Conservation (phyloP, 2,888 invertebrate genomes). For the Actias luna region DNA sequence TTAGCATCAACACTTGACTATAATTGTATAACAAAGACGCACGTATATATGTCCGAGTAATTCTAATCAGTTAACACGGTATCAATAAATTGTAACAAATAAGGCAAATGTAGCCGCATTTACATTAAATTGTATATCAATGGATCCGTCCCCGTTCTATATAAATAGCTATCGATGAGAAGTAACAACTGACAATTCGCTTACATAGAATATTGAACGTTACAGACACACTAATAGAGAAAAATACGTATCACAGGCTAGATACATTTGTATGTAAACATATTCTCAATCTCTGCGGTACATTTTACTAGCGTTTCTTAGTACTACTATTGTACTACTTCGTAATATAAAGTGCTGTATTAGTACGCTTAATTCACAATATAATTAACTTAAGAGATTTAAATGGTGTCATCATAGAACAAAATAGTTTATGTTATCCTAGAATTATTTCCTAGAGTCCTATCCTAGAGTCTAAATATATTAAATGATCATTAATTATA, state of each 20-base stretch:
- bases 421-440: too few species aligned
- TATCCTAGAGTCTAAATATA: too few species aligned
- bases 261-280: too few species aligned
- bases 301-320: background rate
- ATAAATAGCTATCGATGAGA: slow-evolving; percentile 42
- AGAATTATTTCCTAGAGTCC: too few species aligned
- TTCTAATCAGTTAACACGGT: slow-evolving; percentile 24
- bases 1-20: background rate
- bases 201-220: slow-evolving; percentile 6
- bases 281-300: background rate
- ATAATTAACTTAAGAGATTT: too few species aligned
- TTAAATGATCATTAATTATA: too few species aligned
- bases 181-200: slow-evolving; percentile 41
- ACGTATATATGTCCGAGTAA: slow-evolving; percentile 7
- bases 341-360: too few species aligned
- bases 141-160: slow-evolving; percentile 61
- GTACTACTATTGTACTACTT: too few species aligned
- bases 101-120: slow-evolving; percentile 47
- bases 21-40: slow-evolving; percentile 1
- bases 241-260: too few species aligned
- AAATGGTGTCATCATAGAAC: too few species aligned
- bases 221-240: background rate
- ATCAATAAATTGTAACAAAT: slow-evolving; percentile 45
- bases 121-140: slow-evolving; percentile 65
- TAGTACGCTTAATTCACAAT: too few species aligned